Base-by-base conservation (phyloP, 2,797 vertebrate genomes). In the Pseudotriccus pelzelni region DNA sequence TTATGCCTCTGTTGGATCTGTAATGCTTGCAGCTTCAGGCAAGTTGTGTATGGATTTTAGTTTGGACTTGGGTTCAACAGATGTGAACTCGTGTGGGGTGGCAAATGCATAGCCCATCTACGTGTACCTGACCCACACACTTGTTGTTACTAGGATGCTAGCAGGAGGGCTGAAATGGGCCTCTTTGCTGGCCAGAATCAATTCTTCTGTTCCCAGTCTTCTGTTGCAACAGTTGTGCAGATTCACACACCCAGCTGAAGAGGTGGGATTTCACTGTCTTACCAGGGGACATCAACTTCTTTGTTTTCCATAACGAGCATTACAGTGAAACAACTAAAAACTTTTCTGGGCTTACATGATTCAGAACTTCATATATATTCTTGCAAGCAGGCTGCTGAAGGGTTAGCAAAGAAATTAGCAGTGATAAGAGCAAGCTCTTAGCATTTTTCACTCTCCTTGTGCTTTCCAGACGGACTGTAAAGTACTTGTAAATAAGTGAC, bases 81-180 rank as follows among this genome's bases (percentile, higher is more conserved):
- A 12, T 63, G 3, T 1, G 25, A 79, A 30, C 46, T 68, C 1
- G 8, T 15, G 46, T 21, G 7, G n/a, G n/a, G 2, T 4, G 39
- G 30, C n/a, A 34, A 39, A 56, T 0, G 1, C 1, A 0, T 16
- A 75, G 63, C 22, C 50, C 32, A 4, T 81, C 34, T 44, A 5
- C 0, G 0, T 9, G 23, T 46, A 30, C 55, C 25, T 76, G 64
- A 55, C 30, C 53, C 47, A 18, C 32, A 12, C n/a, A 6, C 49
- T 47, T 37, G 25, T 56, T 72, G 50, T 67, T 84, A 47, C 49
- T 53, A 56, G 24, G 30, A 12, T 44, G 34, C 22, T 16, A 27
- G n/a, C 50, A 44, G 18, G 10, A 41, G 30, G 17, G 37, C 32
- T 60, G 63, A 62, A 81, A 62, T 19, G 32, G 18, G 32, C 37